Evolutionary conservation across 1,140 invertebrate genomes (phyloP).

Genomic region (Drosophila repletoides): DNA sequence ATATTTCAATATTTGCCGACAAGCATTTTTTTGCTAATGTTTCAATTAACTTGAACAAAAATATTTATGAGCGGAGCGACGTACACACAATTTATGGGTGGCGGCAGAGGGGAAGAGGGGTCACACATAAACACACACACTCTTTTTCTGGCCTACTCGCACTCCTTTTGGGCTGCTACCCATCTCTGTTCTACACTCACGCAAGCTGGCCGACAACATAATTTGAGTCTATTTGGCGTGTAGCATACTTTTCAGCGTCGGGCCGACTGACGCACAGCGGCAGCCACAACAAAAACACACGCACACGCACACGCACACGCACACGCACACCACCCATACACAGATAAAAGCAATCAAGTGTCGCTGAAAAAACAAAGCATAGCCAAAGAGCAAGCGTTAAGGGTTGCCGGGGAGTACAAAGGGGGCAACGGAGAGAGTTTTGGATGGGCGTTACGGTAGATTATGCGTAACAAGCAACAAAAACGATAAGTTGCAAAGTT

Average conservation of each 20-base stretch:
- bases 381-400: conserved; percentile 39
- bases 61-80: conserved; percentile 68
- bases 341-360: conserved; percentile 67
- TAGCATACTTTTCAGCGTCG: conserved; percentile 64
- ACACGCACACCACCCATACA: conserved; percentile 19
- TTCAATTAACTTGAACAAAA: conserved; percentile 78
- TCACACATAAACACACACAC: neutral
- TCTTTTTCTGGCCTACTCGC: neutral
- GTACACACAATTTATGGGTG: conserved; percentile 52
- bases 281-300: conserved; percentile 12
- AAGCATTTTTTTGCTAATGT: conserved; percentile 77
- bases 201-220: conserved; percentile 49
- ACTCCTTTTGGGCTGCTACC: neutral
- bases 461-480: conserved; percentile 57
- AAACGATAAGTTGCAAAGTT: conserved; percentile 38
- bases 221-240: conserved; percentile 66
- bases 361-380: conserved; percentile 59
- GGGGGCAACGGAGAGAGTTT: neutral
- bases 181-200: neutral
- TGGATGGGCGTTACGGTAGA: conserved; percentile 21
- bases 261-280: conserved; percentile 20
- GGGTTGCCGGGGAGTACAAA: neutral
- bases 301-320: conserved; percentile 22
- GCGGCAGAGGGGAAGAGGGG: no score
- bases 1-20: conserved; percentile 72